Base-by-base conservation (phyloP, 2,797 vertebrate species). In the Neopelma chrysocephalum region DNA sequence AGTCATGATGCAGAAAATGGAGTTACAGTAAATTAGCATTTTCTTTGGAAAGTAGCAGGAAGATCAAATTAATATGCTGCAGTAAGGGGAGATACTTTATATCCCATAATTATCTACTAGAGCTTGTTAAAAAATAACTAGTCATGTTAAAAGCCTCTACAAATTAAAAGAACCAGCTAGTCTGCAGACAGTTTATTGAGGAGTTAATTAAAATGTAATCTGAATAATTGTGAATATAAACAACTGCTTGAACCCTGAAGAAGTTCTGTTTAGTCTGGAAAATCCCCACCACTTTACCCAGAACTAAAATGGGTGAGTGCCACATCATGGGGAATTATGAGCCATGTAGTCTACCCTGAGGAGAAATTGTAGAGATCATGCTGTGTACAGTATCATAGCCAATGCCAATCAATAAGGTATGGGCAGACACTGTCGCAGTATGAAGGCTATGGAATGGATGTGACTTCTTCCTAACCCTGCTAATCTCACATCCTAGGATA, bases 241-340 rank as follows among this genome's bases (percentile, higher is more conserved):
- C 26, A 85, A 76, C 15, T 64, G 21, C 38, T 80, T 73, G 38
- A 89, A 85, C 10, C 34, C 20, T 70, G 42, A 70, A 60, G 25
- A 73, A 84, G 7, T 56, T 81, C 25, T n/a, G 3, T 42, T 51
- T 61, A 80, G 22, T 54, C 19, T 73, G 34, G 40, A 76, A 58
- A 71, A 34, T 2, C 0, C 1, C 14, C 32, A 5, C 4, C 5
- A 15, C 48, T 76, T 82, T 34, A 72, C 20, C 23, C 21, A 5
- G 40, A 47, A 68, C 27, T 77, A 87, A 69, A 72, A 60, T 3
- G 36, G 31, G n/a, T 45, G 76, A 51, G 14, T 42, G 70, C 27
- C 26, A 15, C 7, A 34, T 56, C 27, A 47, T 1, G 12, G 20
- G 32, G 16, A 87, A 25, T 54, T 42, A 22, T 12, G 50, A 36